Percentiles rank a stretch among this genome's conserved stretches.
phyloP scores from a whole-genome alignment of 2,797 vertebrate genomes.

The Gallirallus australis region DNA sequence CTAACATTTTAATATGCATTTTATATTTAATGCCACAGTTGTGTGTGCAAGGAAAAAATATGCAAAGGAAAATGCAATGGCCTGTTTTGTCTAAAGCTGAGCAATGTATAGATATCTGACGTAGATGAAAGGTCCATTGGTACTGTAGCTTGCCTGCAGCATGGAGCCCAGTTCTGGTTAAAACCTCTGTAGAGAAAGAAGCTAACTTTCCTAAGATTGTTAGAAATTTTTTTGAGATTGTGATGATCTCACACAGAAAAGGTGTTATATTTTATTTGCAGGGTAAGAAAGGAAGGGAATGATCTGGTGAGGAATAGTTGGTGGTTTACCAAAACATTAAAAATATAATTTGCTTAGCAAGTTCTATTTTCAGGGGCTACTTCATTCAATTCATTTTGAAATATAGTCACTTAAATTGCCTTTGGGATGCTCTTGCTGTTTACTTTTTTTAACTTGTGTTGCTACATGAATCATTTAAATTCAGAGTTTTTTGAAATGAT shows the following conservation, averaged over 20 bases:
- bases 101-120: neutral
- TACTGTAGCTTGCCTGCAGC: neutral
- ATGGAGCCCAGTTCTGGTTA: neutral
- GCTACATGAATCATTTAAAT: neutral
- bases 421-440: neutral
- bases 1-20: neutral
- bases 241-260: neutral
- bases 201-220: neutral
- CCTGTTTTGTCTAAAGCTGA: neutral
- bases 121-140: neutral
- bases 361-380: neutral
- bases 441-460: neutral
- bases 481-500: neutral
- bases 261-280: neutral
- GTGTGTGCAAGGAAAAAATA: neutral
- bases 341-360: neutral
- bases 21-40: neutral
- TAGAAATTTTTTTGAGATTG: neutral
- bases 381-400: neutral
- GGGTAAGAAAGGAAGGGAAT: neutral
- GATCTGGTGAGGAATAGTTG: neutral
- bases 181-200: neutral
- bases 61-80: neutral
- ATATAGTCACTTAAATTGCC: neutral
- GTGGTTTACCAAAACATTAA: neutral